Conservation (phyloP, 2,113 vertebrate species). For the Neolamprologus ventralis region DNA sequence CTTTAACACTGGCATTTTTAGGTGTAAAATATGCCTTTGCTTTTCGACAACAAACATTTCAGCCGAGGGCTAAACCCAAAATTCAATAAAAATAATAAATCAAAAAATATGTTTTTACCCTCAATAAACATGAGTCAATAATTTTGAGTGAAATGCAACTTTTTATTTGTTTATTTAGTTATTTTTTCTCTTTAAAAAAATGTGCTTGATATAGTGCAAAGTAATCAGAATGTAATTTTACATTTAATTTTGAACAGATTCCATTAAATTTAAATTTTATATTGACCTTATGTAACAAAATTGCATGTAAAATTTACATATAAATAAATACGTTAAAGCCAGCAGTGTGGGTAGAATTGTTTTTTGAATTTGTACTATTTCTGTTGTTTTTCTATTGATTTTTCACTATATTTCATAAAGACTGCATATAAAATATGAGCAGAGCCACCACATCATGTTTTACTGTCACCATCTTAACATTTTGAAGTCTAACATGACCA, state of each 20-base stretch:
- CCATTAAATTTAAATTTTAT: neutral
- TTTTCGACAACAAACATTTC: neutral
- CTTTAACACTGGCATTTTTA: neutral
- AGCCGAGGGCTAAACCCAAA: neutral
- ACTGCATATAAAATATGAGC: neutral
- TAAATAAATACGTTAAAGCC: neutral
- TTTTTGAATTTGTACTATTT: neutral
- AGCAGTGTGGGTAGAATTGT: neutral
- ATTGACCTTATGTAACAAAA: neutral
- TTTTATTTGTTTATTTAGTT: neutral
- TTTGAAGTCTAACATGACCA: neutral
- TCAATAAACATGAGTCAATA: neutral
- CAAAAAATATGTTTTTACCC: neutral
- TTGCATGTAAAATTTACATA: neutral
- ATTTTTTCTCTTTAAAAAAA: neutral
- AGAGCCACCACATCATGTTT: neutral
- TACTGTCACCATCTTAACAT: neutral
- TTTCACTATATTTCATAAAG: neutral
- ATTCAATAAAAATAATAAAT: neutral
- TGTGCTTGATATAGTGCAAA: neutral
- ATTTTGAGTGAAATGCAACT: neutral
- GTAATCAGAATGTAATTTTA: neutral
- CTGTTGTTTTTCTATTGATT: neutral
- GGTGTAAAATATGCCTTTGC: neutral
- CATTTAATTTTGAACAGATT: neutral